phyloP scores from a whole-genome alignment of 2,797 vertebrate species.

The Danio jaintianensis region DNA sequence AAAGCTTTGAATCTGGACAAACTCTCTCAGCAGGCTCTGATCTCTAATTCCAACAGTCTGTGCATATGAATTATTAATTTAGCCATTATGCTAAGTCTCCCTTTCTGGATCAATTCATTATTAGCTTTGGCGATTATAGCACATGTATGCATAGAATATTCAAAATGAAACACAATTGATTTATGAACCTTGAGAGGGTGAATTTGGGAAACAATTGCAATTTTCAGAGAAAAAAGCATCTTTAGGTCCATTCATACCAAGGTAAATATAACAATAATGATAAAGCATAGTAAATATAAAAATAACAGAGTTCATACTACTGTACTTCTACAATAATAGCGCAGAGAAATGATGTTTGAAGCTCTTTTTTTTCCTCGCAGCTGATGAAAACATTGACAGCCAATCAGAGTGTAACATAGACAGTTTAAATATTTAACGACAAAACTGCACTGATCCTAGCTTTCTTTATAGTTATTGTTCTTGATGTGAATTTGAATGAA shows the following conservation, averaged over 20 bases:
- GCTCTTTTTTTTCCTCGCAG: no score
- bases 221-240: neutral
- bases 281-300: no score
- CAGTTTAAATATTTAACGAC: no score
- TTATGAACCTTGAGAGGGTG: slow-evolving; percentile 22
- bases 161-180: slow-evolving; percentile 29
- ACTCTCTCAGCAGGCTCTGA: slow-evolving; percentile 45
- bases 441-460: no score
- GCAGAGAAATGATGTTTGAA: no score
- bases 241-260: neutral
- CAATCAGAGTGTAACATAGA: no score
- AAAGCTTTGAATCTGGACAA: slow-evolving; percentile 43
- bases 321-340: no score
- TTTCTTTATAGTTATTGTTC: no score
- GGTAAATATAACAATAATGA: no score
- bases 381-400: no score
- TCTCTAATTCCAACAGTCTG: slow-evolving; percentile 52
- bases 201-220: neutral
- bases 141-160: slow-evolving; percentile 32
- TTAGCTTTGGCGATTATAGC: slow-evolving; percentile 45
- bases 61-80: slow-evolving; percentile 58
- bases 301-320: no score
- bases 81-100: slow-evolving; percentile 54
- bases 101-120: slow-evolving; percentile 49
- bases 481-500: no score